Evolutionary conservation across 1,140 invertebrate species (phyloP), one percentile per base, ranked within the genome.

Genomic region (Episyrphus balteatus): DNA sequence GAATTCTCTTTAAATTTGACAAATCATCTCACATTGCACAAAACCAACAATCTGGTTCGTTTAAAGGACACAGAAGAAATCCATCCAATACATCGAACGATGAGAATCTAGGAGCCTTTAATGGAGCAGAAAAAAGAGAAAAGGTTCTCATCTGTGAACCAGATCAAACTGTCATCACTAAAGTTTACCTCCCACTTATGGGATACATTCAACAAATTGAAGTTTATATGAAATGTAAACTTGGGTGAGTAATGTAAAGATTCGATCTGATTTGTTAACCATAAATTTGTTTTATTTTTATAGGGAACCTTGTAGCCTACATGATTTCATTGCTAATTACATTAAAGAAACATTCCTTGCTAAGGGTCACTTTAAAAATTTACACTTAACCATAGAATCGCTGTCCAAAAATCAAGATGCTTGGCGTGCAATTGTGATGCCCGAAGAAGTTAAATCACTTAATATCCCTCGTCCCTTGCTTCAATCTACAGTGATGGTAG

Each of bases 151-250:
- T 90, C 7, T 88, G 84, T 55, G 73, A 77, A 54, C 79, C 84
- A 12, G 78, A 82, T 66, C 79, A 83, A 30, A 79, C 78, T 60
- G 86, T 88, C 59, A 86, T 90, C 36, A 82, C 81, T 50, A 73
- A 81, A 26, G 78, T 91, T 38, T 89, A 82, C 68, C 79, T 80
- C 49, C 79, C 83, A 10, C 72, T 90, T 42, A 80, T 81, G 69
- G 74, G 73, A 48, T 89, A 89, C 61, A 79, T 87, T 49, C 74
- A 78, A 55, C 85, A 89, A 67, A 83, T 89, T 50, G 86, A 90
- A 67, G 72, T 74, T 51, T 74, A 76, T 40, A 71, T 83, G 57
- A 75, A 75, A 48, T 76, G 75, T 53, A 63, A 75, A 52, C 61
- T 79, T 36, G 79, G 79, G 79, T 83, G 71, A 63, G 60, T 39